Conservation (phyloP, 2,113 vertebrate species). For the Polypterus senegalus region DNA sequence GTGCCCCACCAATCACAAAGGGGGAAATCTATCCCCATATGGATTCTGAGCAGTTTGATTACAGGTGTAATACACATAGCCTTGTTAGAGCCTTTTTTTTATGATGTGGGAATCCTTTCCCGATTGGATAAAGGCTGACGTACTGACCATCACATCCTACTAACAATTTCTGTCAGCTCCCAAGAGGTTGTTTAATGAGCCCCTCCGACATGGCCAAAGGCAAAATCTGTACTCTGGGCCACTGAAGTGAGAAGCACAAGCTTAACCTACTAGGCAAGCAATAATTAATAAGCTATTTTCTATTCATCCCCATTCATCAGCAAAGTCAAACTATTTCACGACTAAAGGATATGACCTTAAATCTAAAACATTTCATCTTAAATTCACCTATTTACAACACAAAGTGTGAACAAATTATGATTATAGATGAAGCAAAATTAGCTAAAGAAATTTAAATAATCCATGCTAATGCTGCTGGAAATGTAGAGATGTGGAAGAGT, state of each 20-base stretch:
- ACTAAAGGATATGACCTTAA: not conserved
- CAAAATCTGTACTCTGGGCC: conserved; percentile 68
- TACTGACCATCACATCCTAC: conserved; percentile 73
- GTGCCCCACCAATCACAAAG: conserved; percentile 60
- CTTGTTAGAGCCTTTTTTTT: conserved; percentile 48
- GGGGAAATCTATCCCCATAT: conserved; percentile 42
- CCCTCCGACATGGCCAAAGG: conserved; percentile 86
- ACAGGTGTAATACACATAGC: conserved; percentile 63
- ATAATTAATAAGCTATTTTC: conserved; percentile 80
- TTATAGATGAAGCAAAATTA: not conserved
- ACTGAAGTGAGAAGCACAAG: conserved; percentile 85
- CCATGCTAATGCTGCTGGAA: not conserved
- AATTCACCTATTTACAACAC: not conserved
- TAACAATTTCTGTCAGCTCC: conserved; percentile 86
- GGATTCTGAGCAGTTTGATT: conserved; percentile 63
- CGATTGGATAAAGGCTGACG: conserved; percentile 40
- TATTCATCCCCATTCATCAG: conserved; percentile 70
- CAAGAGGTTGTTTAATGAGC: conserved; percentile 84
- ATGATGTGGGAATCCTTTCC: conserved; percentile 46
- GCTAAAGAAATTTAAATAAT: not conserved
- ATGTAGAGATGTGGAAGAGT: not conserved
- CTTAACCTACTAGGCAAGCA: conserved; percentile 73
- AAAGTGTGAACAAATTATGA: not conserved
- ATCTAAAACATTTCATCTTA: not conserved
- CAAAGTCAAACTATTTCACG: conserved; percentile 45